Conservation (phyloP, 2,113 vertebrate genomes). For the human region GRCh38 chr16:75270001-75270500, state of each 20-base stretch:
- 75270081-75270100: too few relatives aligned
- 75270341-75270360: not conserved
- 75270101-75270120: not conserved
- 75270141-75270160: not conserved
- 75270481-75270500: too few relatives aligned
- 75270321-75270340: not conserved
- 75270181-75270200: not conserved
- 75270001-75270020: not conserved
- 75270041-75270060: not conserved
- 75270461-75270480: too few relatives aligned
- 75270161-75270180: not conserved
- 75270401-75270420: not conserved
- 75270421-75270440: not conserved
- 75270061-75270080: not conserved
- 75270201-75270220: not conserved
- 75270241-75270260: not conserved
- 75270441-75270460: too few relatives aligned
- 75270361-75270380: not conserved
- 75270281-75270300: not conserved
- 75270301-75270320: not conserved
- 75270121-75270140: not conserved
- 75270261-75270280: not conserved
- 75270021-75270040: not conserved
- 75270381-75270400: not conserved
- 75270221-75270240: not conserved